Conservation (phyloP, 2,888 invertebrate genomes). For the Hypomecis atomaria region DNA sequence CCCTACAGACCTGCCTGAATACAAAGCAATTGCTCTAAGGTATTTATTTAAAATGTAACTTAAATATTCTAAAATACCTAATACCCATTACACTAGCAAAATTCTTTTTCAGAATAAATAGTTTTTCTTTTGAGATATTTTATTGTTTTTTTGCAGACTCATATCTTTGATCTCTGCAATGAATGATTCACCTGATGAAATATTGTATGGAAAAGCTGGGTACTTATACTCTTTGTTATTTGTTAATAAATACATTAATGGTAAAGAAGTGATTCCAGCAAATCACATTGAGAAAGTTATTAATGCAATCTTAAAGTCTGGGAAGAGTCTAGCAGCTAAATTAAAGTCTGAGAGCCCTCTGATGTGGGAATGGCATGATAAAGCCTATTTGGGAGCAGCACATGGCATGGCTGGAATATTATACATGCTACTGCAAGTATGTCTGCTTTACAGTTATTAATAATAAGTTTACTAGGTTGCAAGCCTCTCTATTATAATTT, state of each 20-base stretch:
- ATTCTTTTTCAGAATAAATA: too few species aligned
- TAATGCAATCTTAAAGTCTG: conserved; percentile 85
- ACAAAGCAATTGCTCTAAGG: conserved; percentile 80
- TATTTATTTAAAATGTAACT: conserved; percentile 44
- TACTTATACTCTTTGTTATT: conserved; percentile 92
- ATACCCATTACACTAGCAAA: too few species aligned
- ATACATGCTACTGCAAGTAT: conserved; percentile 91
- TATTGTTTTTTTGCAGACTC: conserved; percentile 75
- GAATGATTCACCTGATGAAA: conserved; percentile 89
- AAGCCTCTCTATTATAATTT: too few species aligned
- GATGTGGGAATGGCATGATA: conserved; percentile 94
- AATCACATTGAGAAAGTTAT: conserved; percentile 87
- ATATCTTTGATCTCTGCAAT: conserved; percentile 82
- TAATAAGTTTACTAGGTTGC: too few species aligned
- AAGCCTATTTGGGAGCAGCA: conserved; percentile 94
- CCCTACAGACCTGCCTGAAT: conserved; percentile 73
- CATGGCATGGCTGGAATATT: conserved; percentile 95
- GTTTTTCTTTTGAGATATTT: too few species aligned
- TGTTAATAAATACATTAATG: conserved; percentile 87
- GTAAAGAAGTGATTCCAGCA: conserved; percentile 84
- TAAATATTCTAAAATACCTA: too few species aligned
- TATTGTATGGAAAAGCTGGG: conserved; percentile 93
- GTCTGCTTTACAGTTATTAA: conserved; percentile 27
- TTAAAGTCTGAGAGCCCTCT: conserved; percentile 86
- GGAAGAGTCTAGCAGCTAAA: conserved; percentile 84